These are phyloP conservation scores for Pelosia muscerda DNA, from an alignment of 2,888 invertebrate genomes.

Conservation along the genomic window DNA sequence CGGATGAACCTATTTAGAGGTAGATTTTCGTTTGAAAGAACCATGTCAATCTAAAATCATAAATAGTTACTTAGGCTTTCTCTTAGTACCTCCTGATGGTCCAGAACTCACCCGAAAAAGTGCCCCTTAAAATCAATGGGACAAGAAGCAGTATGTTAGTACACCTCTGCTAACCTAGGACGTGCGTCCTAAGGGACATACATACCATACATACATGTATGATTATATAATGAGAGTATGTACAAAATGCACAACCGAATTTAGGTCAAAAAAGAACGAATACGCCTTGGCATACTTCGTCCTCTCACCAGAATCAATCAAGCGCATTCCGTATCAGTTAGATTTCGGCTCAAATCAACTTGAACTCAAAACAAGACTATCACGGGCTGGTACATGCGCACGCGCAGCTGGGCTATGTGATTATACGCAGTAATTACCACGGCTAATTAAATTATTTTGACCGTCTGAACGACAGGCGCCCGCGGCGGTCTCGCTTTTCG, in stretches of 20 bases:
- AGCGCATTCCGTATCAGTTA: not conserved
- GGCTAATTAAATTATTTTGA: slow-evolving; percentile 74
- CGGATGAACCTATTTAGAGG: too few relatives aligned
- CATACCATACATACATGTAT: too few relatives aligned
- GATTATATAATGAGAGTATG: too few relatives aligned
- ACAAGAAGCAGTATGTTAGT: too few relatives aligned
- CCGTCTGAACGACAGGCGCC: slow-evolving; percentile 58
- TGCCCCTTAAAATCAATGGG: too few relatives aligned
- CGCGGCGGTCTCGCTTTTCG: slow-evolving; percentile 49
- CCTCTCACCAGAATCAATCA: not conserved
- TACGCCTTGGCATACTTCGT: not conserved
- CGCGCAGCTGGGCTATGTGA: slow-evolving; percentile 32
- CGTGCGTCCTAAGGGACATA: too few relatives aligned
- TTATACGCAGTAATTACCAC: slow-evolving; percentile 55
- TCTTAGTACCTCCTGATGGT: too few relatives aligned
- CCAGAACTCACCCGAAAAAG: too few relatives aligned
- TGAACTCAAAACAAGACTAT: slow-evolving; percentile 25
- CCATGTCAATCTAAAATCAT: too few relatives aligned
- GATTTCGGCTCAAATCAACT: slow-evolving; percentile 9
- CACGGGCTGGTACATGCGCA: slow-evolving; percentile 9
- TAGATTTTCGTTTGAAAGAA: too few relatives aligned
- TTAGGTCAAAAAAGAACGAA: not conserved
- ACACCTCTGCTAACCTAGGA: too few relatives aligned
- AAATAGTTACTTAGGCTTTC: too few relatives aligned
- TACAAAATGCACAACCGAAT: not conserved